Evolutionary conservation across 2,797 vertebrate species (phyloP).

Genomic region (Pterois miles): DNA sequence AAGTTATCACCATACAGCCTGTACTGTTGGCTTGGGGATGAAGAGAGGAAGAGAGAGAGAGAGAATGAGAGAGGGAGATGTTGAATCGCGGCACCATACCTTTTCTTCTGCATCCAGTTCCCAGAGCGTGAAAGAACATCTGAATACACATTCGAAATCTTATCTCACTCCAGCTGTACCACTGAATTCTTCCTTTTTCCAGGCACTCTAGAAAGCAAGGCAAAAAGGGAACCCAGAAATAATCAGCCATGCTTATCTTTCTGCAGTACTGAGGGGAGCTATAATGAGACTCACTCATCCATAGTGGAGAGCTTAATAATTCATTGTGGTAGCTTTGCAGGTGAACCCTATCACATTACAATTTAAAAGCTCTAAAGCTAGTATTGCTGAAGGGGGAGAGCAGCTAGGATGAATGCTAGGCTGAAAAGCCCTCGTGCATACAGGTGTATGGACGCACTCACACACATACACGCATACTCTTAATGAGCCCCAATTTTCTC

Average conservation of each 20-base stretch:
- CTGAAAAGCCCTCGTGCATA: conserved; percentile 53
- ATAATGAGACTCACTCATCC: conserved; percentile 83
- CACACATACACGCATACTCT: conserved; percentile 14
- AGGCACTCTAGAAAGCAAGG: conserved; percentile 70
- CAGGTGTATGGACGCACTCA: conserved; percentile 41
- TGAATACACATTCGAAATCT: conserved; percentile 81
- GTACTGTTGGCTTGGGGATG: conserved; percentile 74
- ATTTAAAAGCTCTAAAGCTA: conserved; percentile 80
- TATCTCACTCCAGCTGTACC: conserved; percentile 77
- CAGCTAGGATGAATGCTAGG: conserved; percentile 56
- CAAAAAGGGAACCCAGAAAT: conserved; percentile 73
- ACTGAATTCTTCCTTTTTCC: conserved; percentile 72
- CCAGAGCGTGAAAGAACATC: conserved; percentile 81
- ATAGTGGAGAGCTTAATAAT: conserved; percentile 84
- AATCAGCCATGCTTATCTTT: conserved; percentile 82
- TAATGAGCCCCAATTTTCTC: conserved; percentile 69
- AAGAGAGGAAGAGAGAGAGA: conserved; percentile 24
- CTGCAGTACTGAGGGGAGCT: conserved; percentile 76
- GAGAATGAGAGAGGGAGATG: conserved; percentile 44
- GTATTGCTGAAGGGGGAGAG: conserved; percentile 73
- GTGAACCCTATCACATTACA: conserved; percentile 84
- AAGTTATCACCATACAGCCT: conserved; percentile 84
- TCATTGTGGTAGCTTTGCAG: conserved; percentile 82
- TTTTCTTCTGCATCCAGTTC: conserved; percentile 78
- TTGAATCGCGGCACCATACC: conserved; percentile 69